A percentile compares a stretch with the other conserved stretches of the same genome.
Evolutionary conservation across 2,797 vertebrate genomes (phyloP).

Genomic region (Myotis planiceps): DNA sequence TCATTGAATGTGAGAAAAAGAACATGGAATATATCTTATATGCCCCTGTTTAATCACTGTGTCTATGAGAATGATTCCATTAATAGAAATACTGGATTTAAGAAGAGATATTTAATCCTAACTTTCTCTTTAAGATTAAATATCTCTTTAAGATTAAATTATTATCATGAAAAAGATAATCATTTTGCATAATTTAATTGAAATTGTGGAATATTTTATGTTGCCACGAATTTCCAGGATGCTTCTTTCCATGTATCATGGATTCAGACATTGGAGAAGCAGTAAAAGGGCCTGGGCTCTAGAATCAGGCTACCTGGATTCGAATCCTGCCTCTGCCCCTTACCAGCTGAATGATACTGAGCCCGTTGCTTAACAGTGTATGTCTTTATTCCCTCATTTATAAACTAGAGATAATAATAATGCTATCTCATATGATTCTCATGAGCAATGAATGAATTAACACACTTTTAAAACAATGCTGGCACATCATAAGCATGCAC

Average conservation of each 20-base stretch:
- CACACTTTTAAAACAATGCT: neutral
- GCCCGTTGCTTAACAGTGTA: neutral
- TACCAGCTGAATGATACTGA: neutral
- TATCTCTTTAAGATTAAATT: neutral
- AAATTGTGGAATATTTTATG: neutral
- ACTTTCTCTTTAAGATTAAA: neutral
- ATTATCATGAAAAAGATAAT: neutral
- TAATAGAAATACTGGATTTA: slow-evolving; percentile 9
- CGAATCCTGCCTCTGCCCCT: neutral
- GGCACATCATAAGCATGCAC: neutral
- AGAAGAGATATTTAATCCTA: neutral
- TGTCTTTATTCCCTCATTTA: neutral
- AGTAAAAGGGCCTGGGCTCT: neutral
- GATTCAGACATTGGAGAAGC: neutral
- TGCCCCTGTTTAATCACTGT: neutral
- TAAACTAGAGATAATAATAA: neutral
- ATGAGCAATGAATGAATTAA: neutral
- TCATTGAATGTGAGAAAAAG: neutral
- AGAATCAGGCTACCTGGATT: neutral
- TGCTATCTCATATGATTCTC: neutral
- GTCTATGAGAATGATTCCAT: neutral
- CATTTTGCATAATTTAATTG: neutral
- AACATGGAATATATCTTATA: slow-evolving; percentile 32
- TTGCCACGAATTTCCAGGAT: neutral
- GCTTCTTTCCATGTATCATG: neutral